Base-by-base conservation (phyloP, 2,113 vertebrate species). In the Jacana jacana region DNA sequence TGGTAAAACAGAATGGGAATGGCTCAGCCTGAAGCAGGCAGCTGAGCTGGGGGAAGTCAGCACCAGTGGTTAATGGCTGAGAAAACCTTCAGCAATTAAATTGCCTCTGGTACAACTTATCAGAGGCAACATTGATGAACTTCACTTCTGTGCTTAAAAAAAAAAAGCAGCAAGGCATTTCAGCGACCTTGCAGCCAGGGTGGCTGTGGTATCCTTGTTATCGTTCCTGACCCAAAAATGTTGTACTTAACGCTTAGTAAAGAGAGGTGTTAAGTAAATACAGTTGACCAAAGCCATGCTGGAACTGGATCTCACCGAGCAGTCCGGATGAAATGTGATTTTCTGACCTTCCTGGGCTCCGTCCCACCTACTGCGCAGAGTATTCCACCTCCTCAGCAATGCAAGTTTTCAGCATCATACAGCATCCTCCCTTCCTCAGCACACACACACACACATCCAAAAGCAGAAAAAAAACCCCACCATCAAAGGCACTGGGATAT, bases 91-190 rank as follows among this genome's bases (percentile, higher is more conserved):
- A 75, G 28, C 40, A 83, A 83, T 55, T 73, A 93, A 81, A 71
- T 0, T n/a, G n/a, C n/a, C n/a, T n/a, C n/a, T n/a, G n/a, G 4
- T 12, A 13, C 12, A 61, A 1, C 46, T 87, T 40, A 6, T 5
- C 28, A 23, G 46, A 49, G 30, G 28, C 80, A 73, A 65, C 35
- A 28, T 30, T 22, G 6, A 35, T 15, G 49, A 54, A 39, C 11
- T 4, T 11, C 7, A 17, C 8, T 25, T 31, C 27, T 65, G 24
- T 24, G 10, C 70, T 58, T 40, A 14, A 54, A 77, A 91, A 68
- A 14, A 54, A 77, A 91, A 68, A 51, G 10, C n/a, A 40, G 31
- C 22, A 58, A 35, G 42, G 19, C 28, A 10, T 69, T 80, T 40
- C 55, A 19, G 61, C 8, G 37, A 40, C 13, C 55, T 52, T 28